Percentiles rank a stretch among this genome's conserved stretches.
These are phyloP conservation scores for Phthorimaea operculella DNA, from an alignment of 1,140 invertebrate species.

Conservation along the genomic window DNA sequence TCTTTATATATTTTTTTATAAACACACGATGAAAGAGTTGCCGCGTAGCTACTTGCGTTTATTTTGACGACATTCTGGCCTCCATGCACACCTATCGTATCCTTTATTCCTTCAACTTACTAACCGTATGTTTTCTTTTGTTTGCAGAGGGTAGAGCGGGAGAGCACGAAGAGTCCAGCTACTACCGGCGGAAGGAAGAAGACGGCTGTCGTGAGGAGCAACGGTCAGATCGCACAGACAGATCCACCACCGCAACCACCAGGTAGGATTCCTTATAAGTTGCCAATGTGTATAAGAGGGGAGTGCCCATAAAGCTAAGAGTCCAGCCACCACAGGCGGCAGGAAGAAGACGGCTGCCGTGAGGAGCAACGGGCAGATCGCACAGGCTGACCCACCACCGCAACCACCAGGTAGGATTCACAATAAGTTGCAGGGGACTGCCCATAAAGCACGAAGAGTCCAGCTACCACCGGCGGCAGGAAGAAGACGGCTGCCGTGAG, in stretches of 20 bases:
- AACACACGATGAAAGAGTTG: too few species aligned
- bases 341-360: conserved; percentile 54
- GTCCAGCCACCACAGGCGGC: conserved; percentile 52
- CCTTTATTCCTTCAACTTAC: background rate
- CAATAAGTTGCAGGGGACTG: too few species aligned
- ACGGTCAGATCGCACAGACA: conserved; percentile 45
- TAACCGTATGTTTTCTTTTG: conserved; percentile 15
- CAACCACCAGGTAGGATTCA: conserved; percentile 53
- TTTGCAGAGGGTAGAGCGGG: conserved; percentile 55
- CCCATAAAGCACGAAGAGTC: conserved; percentile 52
- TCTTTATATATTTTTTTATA: too few species aligned
- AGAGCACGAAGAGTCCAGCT: conserved; percentile 57
- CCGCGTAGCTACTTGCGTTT: too few species aligned
- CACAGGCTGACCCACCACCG: conserved; percentile 35
- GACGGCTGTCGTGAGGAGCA: conserved; percentile 40
- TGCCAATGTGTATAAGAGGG: conserved; percentile 37
- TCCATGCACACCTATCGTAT: conserved; percentile 7
- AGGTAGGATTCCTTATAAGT: conserved; percentile 29
- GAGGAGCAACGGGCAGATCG: conserved; percentile 53
- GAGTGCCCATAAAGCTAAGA: conserved; percentile 55
- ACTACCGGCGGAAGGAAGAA: conserved; percentile 57
- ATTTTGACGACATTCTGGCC: too few species aligned
- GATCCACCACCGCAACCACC: conserved; percentile 43
- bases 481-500: conserved; percentile 47
- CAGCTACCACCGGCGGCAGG: conserved; percentile 55